Evolutionary conservation across 2,888 invertebrate species (phyloP).

Genomic region (Papilio protenor): DNA sequence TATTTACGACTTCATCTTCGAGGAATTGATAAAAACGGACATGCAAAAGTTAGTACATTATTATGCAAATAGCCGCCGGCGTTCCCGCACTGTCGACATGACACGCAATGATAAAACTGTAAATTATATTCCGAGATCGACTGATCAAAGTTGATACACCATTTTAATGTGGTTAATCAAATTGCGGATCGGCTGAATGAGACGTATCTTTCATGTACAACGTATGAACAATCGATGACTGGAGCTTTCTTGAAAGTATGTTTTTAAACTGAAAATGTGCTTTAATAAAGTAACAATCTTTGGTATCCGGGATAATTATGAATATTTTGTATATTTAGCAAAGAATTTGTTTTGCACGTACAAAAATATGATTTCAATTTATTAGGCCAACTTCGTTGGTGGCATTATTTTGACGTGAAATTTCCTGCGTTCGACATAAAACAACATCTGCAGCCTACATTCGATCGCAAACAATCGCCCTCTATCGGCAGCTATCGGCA

Average conservation of each 20-base stretch:
- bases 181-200: background rate
- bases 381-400: conserved; percentile 27
- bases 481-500: conserved; percentile 58
- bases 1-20: conserved; percentile 43
- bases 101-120: background rate
- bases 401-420: conserved; percentile 34
- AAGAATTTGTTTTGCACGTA: background rate
- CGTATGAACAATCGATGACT: background rate
- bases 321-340: background rate
- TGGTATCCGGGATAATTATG: background rate
- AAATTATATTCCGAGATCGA: conserved; percentile 21
- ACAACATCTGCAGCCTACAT: conserved; percentile 55
- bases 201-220: background rate
- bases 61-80: conserved; percentile 33
- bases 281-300: background rate
- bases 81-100: background rate
- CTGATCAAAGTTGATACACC: conserved; percentile 4
- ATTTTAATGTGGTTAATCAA: background rate
- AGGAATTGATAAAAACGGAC: conserved; percentile 36
- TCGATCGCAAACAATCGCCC: conserved; percentile 54
- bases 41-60: conserved; percentile 30
- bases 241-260: background rate
- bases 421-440: conserved; percentile 36
- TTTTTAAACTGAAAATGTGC: background rate
- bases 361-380: conserved; percentile 10